Conservation (phyloP, 2,888 invertebrate genomes). For the Salticus scenicus region DNA sequence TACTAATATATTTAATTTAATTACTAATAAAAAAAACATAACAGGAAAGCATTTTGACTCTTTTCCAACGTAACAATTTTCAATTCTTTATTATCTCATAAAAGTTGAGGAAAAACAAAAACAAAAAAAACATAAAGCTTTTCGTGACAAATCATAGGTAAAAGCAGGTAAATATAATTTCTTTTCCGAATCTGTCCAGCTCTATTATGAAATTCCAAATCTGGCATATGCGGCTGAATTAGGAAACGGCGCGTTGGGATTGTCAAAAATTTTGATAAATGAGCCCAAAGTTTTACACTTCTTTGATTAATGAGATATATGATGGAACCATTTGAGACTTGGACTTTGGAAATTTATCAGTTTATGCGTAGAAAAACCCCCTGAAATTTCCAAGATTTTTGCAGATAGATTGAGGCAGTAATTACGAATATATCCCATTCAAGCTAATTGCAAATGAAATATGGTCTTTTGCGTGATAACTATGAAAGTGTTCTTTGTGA, state of each 20-base stretch:
- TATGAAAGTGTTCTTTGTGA: not conserved
- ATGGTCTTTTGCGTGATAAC: not conserved
- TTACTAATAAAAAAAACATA: not conserved
- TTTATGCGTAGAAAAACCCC: not conserved
- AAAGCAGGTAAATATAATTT: not conserved
- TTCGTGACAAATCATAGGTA: not conserved
- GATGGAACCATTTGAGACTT: constrained; percentile 22
- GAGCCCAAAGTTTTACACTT: constrained; percentile 41
- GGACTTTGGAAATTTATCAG: constrained; percentile 6
- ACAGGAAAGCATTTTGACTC: not conserved
- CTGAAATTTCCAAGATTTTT: constrained; percentile 23
- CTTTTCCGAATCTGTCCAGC: not conserved
- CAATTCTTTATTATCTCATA: not conserved
- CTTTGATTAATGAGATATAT: constrained; percentile 56
- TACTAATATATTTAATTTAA: too few relatives aligned
- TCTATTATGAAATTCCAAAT: constrained; percentile 7
- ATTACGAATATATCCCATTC: not conserved
- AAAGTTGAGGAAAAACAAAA: not conserved
- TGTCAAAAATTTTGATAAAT: constrained; percentile 59
- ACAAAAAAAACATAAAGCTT: too few relatives aligned
- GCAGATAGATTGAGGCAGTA: constrained; percentile 2
- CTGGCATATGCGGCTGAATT: constrained; percentile 36
- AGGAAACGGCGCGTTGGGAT: constrained; percentile 6
- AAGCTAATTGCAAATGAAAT: constrained; percentile 10
- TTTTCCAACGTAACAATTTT: not conserved